These are phyloP conservation scores for Psammodynastes pulverulentus DNA, from an alignment of 2,113 vertebrate species.

Conservation along the genomic window DNA sequence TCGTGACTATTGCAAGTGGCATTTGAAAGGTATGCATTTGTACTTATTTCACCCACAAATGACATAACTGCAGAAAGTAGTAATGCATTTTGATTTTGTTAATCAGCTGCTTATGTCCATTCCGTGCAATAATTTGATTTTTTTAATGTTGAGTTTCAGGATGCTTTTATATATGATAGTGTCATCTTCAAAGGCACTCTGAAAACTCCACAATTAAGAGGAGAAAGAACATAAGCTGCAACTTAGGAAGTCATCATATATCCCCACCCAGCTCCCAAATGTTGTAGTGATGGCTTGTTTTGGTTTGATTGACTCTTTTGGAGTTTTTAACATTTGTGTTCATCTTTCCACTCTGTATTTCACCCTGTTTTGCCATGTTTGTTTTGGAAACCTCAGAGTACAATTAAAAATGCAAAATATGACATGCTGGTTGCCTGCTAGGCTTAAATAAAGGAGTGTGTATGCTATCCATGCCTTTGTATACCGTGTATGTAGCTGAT, in stretches of 20 bases:
- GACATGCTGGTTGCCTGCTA: background rate
- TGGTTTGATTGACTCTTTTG: background rate
- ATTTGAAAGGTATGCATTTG: background rate
- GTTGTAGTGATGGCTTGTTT: background rate
- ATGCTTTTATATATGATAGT: background rate
- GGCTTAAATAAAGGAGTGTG: background rate
- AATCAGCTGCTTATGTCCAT: background rate
- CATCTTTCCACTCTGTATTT: background rate
- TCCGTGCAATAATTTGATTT: background rate
- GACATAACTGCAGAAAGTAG: background rate
- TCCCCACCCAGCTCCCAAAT: background rate
- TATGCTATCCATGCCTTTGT: background rate
- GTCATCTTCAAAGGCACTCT: background rate
- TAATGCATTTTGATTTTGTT: background rate
- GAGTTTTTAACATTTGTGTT: background rate
- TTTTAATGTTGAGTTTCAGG: background rate
- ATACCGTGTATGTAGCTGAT: background rate
- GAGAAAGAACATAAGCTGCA: background rate
- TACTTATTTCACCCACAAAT: background rate
- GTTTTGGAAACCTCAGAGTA: background rate
- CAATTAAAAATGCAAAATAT: background rate
- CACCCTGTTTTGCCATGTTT: background rate
- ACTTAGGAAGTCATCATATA: background rate
- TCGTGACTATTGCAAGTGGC: background rate
- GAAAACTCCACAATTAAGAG: background rate